These are phyloP conservation scores for Scaptomyza flava DNA, from an alignment of 2,888 invertebrate species.

Conservation along the genomic window DNA sequence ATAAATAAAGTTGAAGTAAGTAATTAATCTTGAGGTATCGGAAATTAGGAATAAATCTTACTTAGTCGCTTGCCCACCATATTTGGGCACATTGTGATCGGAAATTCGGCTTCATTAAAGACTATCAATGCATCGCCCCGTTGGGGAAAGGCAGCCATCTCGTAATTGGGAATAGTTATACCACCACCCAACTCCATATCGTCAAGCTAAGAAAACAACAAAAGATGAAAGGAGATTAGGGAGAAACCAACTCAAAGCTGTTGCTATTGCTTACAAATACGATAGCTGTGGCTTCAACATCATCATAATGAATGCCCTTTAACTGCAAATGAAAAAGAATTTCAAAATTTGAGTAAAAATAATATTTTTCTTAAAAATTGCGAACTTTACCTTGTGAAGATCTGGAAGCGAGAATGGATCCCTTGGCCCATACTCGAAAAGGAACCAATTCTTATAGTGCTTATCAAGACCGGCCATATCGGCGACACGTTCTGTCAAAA, in stretches of 20 bases:
- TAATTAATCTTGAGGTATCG: neutral
- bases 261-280: conserved; percentile 46
- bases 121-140: conserved; percentile 46
- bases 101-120: conserved; percentile 15
- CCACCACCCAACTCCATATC: conserved; percentile 46
- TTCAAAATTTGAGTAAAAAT: fast-evolving
- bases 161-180: conserved; percentile 13
- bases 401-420: conserved; percentile 23
- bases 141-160: conserved; percentile 27
- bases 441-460: neutral
- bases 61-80: conserved; percentile 49
- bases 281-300: conserved; percentile 31
- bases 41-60: conserved; percentile 4
- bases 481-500: conserved; percentile 24
- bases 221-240: fast-evolving
- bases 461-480: conserved; percentile 45
- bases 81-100: conserved; percentile 49
- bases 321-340: conserved; percentile 18
- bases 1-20: neutral
- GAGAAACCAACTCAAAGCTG: neutral
- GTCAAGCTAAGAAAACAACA: conserved; percentile 38
- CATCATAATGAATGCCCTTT: neutral
- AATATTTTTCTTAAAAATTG: neutral
- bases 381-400: conserved; percentile 8
- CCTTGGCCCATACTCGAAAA: conserved; percentile 35